These are phyloP conservation scores for Atrina japonica DNA, from an alignment of 2,888 invertebrate genomes.

Conservation along the genomic window DNA sequence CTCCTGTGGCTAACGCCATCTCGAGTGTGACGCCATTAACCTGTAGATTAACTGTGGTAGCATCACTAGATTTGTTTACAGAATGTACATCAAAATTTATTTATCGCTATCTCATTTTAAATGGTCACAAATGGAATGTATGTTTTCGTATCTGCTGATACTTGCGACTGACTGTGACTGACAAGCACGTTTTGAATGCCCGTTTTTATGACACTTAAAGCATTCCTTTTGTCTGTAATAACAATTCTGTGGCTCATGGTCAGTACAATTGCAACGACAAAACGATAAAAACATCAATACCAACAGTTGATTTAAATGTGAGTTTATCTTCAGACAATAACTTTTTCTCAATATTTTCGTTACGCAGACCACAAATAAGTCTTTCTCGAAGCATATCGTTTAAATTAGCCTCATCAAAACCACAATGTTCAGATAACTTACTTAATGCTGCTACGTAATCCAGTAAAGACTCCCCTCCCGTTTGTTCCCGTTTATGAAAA, in stretches of 20 bases:
- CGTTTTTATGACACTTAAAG: conserved; percentile 22
- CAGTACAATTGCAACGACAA: conserved; percentile 27
- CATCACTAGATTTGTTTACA: not conserved
- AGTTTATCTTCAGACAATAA: conserved; percentile 14
- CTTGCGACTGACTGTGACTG: too few relatives aligned
- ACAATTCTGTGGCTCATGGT: conserved; percentile 15
- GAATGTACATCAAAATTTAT: not conserved
- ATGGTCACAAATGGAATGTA: not conserved
- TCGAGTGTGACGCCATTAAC: not conserved
- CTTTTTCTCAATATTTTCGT: conserved; percentile 29
- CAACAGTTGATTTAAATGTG: conserved; percentile 20
- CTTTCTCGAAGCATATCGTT: conserved; percentile 28
- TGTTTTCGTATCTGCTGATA: too few relatives aligned
- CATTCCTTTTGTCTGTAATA: conserved; percentile 21
- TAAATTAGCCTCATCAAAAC: conserved; percentile 14
- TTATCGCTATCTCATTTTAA: not conserved
- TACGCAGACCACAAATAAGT: conserved; percentile 34
- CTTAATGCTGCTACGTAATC: conserved; percentile 25
- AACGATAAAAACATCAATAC: conserved; percentile 21
- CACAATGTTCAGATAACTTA: conserved; percentile 35
- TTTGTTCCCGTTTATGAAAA: conserved; percentile 27
- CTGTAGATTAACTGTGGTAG: not conserved
- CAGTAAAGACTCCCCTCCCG: conserved; percentile 6
- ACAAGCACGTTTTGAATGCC: conserved; percentile 22
- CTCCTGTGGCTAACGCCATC: conserved; percentile 19